Base-by-base conservation (phyloP, 2,113 vertebrate genomes). In the Daubentonia madagascariensis region DNA sequence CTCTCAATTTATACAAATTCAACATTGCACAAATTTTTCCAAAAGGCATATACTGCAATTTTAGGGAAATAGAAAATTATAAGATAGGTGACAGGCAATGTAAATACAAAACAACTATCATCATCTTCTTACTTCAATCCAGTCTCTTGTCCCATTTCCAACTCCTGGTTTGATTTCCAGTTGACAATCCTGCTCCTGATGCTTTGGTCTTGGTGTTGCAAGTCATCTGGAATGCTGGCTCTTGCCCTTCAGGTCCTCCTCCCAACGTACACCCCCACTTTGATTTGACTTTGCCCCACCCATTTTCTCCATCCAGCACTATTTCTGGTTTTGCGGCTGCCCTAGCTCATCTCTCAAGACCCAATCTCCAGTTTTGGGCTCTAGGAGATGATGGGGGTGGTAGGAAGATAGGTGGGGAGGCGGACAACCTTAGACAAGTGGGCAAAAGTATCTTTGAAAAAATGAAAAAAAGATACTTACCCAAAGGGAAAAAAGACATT, bases 1-100 rank as follows among this genome's bases (percentile, higher is more conserved):
- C 45, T 96, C 32, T 72, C 81, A 78, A 95, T 57, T 84, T 92
- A 96, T 81, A 85, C 95, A 97, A 93, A 97, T 61, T 78, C 45
- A 78, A 48, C 43, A 52, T 23, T 72, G 73, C 68, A 83, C 61
- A 95, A 89, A 84, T 90, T 85, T 96, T 95, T 94, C 92, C 95
- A 76, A 94, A 97, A 96, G 54, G 52, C 57, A 85, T 80, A 94
- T 63, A 89, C 45, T 73, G 92, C 78, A 81, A 48, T 92, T 97
- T 97, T 85, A 63, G 67, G 92, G 59, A 95, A 97, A 79, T 25
- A 52, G 70, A 61, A 94, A 87, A 92, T 52, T 40, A 23, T 80
- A 86, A 78, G 61, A 79, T 59, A 83, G 63, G 45, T 83, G 43
- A 78, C 50, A 50, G 43, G 57, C 83, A 97, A 67, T 81, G 79